Conservation (phyloP, 92 coral and sea anemone genomes). For the Porites lobata region DNA sequence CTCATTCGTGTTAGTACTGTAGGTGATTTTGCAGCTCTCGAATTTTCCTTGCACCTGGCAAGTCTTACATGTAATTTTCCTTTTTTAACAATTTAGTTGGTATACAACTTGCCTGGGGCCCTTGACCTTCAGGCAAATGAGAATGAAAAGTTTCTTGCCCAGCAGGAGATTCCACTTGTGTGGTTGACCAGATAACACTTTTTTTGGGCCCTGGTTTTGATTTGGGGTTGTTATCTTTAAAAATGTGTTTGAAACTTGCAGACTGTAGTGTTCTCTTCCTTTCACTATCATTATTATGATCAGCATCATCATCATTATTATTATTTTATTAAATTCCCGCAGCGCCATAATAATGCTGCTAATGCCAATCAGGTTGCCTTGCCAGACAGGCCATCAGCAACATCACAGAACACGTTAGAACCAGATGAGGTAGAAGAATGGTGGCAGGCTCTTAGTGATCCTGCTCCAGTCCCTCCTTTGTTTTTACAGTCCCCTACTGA, state of each 20-base stretch:
- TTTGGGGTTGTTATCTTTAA: background rate
- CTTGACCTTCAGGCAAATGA: too few species aligned
- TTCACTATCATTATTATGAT: background rate
- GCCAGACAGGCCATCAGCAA: constrained; percentile 59
- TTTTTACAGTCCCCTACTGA: constrained; percentile 81
- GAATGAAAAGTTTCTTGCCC: too few species aligned
- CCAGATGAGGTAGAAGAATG: constrained; percentile 72
- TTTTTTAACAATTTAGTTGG: too few species aligned
- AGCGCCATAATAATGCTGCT: constrained; percentile 40
- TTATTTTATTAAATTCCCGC: background rate
- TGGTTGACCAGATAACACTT: too few species aligned
- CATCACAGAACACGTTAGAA: constrained; percentile 34
- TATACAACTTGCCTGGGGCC: too few species aligned
- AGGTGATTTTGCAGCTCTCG: too few species aligned
- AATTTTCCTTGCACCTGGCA: too few species aligned
- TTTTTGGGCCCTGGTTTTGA: too few species aligned
- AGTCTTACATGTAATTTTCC: too few species aligned
- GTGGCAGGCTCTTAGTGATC: constrained; percentile 76
- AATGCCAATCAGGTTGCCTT: constrained; percentile 19
- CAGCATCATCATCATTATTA: too few species aligned
- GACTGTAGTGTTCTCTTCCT: background rate
- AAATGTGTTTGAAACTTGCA: background rate
- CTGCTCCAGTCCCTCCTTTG: constrained; percentile 82
- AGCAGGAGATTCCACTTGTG: too few species aligned
- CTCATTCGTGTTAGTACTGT: background rate